A percentile compares a stretch with the other conserved stretches of the same genome.
These are phyloP conservation scores for Anomalospiza imberbis DNA, from an alignment of 2,797 vertebrate species.

Conservation along the genomic window DNA sequence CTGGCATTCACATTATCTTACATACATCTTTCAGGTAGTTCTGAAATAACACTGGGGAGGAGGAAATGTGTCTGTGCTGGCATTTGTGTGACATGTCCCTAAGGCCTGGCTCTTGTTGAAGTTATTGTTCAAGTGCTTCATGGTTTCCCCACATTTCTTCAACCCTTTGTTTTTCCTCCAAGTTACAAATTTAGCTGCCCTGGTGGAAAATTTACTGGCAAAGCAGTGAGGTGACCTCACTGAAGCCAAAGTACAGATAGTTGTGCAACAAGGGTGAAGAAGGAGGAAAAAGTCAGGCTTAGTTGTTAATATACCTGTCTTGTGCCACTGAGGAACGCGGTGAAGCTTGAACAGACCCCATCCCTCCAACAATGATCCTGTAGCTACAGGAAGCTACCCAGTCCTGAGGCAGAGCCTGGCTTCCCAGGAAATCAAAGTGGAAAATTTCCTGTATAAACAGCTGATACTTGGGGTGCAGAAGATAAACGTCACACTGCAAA, in stretches of 20 bases:
- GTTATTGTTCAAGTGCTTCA: neutral
- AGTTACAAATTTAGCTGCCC: neutral
- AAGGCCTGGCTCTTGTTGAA: neutral
- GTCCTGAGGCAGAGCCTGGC: neutral
- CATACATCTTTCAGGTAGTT: neutral
- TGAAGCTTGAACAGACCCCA: neutral
- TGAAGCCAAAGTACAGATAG: neutral
- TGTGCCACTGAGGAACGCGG: accelerated
- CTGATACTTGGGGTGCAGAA: neutral
- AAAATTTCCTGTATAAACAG: neutral
- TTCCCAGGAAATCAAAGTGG: accelerated
- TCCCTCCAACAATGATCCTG: neutral
- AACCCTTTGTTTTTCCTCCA: neutral
- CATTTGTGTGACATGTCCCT: neutral
- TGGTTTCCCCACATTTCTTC: neutral
- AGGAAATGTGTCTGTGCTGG: neutral
- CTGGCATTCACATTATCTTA: neutral
- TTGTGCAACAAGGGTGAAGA: neutral
- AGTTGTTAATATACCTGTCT: neutral
- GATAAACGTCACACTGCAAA: neutral
- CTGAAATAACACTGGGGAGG: neutral
- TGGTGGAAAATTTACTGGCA: neutral
- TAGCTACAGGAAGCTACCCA: neutral
- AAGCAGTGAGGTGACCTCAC: neutral
- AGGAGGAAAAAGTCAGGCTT: neutral